phyloP scores from a whole-genome alignment of 1,140 invertebrate genomes.

The Listronotus bonariensis region DNA sequence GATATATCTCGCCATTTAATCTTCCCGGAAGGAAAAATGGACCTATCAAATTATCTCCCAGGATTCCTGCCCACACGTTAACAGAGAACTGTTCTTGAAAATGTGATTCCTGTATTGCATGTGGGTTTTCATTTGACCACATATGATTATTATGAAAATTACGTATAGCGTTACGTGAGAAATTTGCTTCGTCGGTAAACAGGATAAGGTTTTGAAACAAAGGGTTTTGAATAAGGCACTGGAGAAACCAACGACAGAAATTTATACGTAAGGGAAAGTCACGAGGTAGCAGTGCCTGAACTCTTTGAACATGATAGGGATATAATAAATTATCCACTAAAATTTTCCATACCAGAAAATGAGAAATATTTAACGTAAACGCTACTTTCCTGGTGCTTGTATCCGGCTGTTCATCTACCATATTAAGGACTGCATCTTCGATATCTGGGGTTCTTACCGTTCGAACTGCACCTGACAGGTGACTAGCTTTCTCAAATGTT shows the following conservation, averaged over 20 bases:
- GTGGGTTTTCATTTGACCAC: conserved; percentile 26
- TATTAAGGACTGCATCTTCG: conserved; percentile 31
- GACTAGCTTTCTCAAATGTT: conserved; percentile 19
- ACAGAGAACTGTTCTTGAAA: conserved; percentile 24
- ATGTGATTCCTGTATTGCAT: conserved; percentile 26
- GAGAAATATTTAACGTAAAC: conserved; percentile 19
- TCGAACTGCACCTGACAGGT: conserved; percentile 8
- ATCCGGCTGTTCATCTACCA: conserved; percentile 27
- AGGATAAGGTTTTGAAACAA: conserved; percentile 9
- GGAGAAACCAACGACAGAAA: conserved; percentile 24
- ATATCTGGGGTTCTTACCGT: conserved; percentile 31
- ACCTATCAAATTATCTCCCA: too few relatives aligned
- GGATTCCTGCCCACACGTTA: conserved; percentile 25
- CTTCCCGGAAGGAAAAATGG: too few relatives aligned
- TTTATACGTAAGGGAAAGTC: conserved; percentile 23
- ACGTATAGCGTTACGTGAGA: conserved; percentile 13
- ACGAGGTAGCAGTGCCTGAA: conserved; percentile 21
- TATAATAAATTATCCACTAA: conserved; percentile 28
- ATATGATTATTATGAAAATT: conserved; percentile 26
- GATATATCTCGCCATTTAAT: conserved; percentile 19
- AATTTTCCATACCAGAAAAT: conserved; percentile 27
- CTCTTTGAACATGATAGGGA: conserved; percentile 31
- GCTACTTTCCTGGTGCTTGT: conserved; percentile 33
- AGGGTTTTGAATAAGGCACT: not conserved
- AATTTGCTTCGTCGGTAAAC: conserved; percentile 29